Evolutionary conservation across 2,113 vertebrate genomes (phyloP).

Genomic region (Sinocyclocheilus rhinocerous): DNA sequence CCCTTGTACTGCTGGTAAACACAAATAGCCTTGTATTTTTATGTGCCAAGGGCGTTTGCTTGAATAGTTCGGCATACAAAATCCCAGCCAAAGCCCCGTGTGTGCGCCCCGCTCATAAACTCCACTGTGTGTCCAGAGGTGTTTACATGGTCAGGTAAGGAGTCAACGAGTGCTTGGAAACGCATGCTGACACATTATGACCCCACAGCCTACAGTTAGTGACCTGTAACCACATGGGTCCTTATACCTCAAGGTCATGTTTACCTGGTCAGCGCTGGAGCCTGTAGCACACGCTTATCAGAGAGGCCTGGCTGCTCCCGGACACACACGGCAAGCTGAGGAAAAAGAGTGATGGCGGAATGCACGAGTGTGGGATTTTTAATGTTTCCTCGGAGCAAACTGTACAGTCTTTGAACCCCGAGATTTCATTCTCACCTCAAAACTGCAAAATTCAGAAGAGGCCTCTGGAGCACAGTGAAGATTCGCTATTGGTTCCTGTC

Average conservation of each 20-base stretch:
- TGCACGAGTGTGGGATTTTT: background rate
- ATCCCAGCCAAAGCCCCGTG: conserved; percentile 50
- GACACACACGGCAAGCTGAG: background rate
- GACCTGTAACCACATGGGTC: conserved; percentile 54
- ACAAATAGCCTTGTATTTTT: conserved; percentile 34
- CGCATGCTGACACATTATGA: conserved; percentile 38
- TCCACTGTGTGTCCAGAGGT: conserved; percentile 56
- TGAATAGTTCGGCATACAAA: conserved; percentile 24
- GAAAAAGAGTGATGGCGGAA: background rate
- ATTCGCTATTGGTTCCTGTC: background rate
- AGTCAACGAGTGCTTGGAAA: conserved; percentile 49
- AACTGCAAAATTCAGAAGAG: background rate
- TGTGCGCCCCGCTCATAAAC: conserved; percentile 52
- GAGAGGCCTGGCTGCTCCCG: conserved; percentile 60
- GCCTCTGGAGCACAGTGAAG: background rate
- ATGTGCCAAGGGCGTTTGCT: conserved; percentile 40
- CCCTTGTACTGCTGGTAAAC: conserved; percentile 32
- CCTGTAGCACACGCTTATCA: conserved; percentile 62
- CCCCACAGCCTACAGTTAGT: conserved; percentile 50
- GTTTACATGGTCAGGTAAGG: conserved; percentile 62
- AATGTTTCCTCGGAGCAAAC: background rate
- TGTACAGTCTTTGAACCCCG: background rate
- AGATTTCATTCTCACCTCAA: background rate
- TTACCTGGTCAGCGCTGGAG: conserved; percentile 63
- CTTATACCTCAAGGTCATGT: conserved; percentile 63